phyloP scores from a whole-genome alignment of 1,140 invertebrate species.

The Neuroterus valhalla region DNA sequence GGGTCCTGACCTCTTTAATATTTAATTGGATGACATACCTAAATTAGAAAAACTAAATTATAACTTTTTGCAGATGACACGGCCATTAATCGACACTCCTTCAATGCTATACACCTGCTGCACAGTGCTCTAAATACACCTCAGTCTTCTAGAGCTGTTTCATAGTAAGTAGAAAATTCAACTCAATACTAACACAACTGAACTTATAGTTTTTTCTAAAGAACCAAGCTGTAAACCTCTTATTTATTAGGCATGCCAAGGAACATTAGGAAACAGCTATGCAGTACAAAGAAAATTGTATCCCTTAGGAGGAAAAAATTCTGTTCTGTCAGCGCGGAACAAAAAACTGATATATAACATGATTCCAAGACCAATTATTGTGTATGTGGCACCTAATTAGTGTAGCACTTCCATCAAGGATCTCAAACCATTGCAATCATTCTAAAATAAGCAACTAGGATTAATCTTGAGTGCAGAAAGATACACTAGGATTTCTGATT shows the following conservation, averaged over 20 bases:
- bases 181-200: constrained; percentile 57
- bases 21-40: constrained; percentile 56
- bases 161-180: too few relatives aligned
- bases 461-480: too few relatives aligned
- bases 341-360: too few relatives aligned
- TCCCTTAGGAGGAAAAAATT: too few relatives aligned
- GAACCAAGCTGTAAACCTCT: constrained; percentile 42
- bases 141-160: too few relatives aligned
- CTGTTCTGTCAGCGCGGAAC: too few relatives aligned
- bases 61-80: constrained; percentile 47
- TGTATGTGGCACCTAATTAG: too few relatives aligned
- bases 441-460: too few relatives aligned
- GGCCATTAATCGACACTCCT: constrained; percentile 56
- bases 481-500: too few relatives aligned
- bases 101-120: constrained; percentile 49
- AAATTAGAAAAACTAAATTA: constrained; percentile 51
- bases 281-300: too few relatives aligned
- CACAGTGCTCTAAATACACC: constrained; percentile 58
- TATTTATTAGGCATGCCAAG: constrained; percentile 52
- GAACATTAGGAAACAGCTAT: too few relatives aligned
- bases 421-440: constrained; percentile 38
- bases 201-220: constrained; percentile 50
- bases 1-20: constrained; percentile 52
- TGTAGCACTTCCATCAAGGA: constrained; percentile 38
- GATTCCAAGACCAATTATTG: too few relatives aligned